phyloP scores from a whole-genome alignment of 2,797 vertebrate species.

The Cuculus canorus region DNA sequence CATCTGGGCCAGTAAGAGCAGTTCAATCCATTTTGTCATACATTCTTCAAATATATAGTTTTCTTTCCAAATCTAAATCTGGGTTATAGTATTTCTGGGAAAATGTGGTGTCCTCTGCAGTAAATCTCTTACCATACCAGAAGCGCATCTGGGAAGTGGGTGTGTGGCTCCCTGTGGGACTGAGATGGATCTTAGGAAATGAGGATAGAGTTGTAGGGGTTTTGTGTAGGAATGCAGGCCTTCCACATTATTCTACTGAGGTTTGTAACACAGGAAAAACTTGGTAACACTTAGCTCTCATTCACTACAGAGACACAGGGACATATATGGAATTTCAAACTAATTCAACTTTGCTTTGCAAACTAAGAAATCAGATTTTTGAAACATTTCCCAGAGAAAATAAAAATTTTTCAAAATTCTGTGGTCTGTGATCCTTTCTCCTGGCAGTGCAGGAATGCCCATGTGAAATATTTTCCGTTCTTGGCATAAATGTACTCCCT shows the following conservation, averaged over 20 bases:
- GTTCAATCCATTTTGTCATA: neutral
- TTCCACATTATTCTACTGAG: neutral
- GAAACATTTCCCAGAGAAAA: neutral
- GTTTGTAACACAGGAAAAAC: neutral
- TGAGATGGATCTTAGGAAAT: neutral
- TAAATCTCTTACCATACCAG: neutral
- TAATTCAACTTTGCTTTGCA: neutral
- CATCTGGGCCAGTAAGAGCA: neutral
- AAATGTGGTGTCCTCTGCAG: neutral
- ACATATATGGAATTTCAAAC: neutral
- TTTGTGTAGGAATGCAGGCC: neutral
- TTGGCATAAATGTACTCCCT: neutral
- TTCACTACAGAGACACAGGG: neutral
- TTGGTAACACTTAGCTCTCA: neutral
- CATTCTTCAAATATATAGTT: neutral
- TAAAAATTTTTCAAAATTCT: slow-evolving; percentile 6
- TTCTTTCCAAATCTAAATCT: neutral
- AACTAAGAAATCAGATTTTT: neutral
- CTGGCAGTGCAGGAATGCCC: neutral
- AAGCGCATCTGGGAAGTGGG: neutral
- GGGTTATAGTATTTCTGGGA: neutral
- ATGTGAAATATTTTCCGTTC: neutral
- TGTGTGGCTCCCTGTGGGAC: neutral
- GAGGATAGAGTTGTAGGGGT: neutral
- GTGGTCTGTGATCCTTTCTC: neutral